Evolutionary conservation across 2,113 vertebrate genomes (phyloP).

Genomic region (Lepus europaeus): DNA sequence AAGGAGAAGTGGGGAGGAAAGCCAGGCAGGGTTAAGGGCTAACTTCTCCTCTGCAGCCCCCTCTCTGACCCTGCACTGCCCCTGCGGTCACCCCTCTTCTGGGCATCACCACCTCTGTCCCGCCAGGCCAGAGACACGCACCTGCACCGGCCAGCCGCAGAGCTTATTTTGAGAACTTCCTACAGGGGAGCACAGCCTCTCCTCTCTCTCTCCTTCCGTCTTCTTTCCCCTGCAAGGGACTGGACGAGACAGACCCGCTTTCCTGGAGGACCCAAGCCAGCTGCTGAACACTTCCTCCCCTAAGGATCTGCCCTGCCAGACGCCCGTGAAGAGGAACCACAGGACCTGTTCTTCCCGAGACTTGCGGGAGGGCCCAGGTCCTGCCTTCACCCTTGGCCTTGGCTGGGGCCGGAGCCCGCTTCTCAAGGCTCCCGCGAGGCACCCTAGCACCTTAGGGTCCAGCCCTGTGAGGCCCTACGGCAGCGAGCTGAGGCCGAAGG

Average conservation of each 20-base stretch:
- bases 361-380: accelerated
- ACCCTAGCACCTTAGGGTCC: not conserved
- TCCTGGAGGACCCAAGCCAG: not conserved
- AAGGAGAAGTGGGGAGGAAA: not conserved
- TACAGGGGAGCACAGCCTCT: not conserved
- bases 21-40: not conserved
- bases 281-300: not conserved
- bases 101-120: not conserved
- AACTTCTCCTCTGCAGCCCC: not conserved
- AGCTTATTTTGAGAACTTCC: not conserved
- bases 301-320: slow-evolving; percentile 19
- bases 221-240: not conserved
- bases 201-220: not conserved
- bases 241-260: slow-evolving; percentile 37
- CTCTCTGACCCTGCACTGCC: not conserved
- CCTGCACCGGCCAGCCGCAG: not conserved
- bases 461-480: not conserved
- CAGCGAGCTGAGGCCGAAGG: not conserved
- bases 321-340: not conserved
- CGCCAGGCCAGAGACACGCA: not conserved
- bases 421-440: not conserved
- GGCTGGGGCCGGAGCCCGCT: not conserved
- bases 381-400: not conserved
- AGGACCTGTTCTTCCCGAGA: not conserved
- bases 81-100: not conserved